phyloP scores from a whole-genome alignment of 2,888 invertebrate genomes.

The Endotricha flammealis region DNA sequence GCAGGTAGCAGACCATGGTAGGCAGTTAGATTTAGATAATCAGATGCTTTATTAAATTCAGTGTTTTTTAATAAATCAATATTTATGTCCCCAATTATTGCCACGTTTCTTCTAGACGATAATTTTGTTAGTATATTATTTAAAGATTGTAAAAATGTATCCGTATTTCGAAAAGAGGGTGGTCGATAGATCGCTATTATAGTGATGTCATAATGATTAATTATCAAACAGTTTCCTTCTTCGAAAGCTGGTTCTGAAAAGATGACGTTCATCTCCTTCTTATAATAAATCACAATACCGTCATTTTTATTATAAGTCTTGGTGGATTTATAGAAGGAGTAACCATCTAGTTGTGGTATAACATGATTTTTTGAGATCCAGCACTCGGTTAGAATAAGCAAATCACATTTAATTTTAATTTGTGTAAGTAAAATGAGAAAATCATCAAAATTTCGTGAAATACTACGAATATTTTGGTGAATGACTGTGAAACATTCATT shows the following conservation, averaged over 20 bases:
- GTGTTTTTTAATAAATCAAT: constrained; percentile 11
- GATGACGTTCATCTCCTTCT: background rate
- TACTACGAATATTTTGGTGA: constrained; percentile 16
- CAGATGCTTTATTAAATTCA: constrained; percentile 3
- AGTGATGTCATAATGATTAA: constrained; percentile 6
- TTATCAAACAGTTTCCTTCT: constrained; percentile 14
- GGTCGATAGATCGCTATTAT: constrained; percentile 19
- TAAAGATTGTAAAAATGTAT: constrained; percentile 13
- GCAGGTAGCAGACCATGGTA: constrained; percentile 13
- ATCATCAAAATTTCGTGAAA: constrained; percentile 7
- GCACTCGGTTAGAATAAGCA: constrained; percentile 12
- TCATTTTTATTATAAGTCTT: constrained; percentile 13
- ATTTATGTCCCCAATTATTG: constrained; percentile 18
- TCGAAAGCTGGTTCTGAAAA: constrained; percentile 7
- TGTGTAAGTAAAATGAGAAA: constrained; percentile 3
- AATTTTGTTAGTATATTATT: constrained; percentile 12
- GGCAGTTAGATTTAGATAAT: constrained; percentile 14
- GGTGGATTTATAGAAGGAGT: constrained; percentile 1
- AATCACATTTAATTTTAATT: constrained; percentile 8
- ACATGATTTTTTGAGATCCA: constrained; percentile 9
- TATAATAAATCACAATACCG: constrained; percentile 13
- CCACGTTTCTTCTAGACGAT: constrained; percentile 10
- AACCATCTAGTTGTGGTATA: constrained; percentile 7
- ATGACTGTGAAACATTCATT: constrained; percentile 1
- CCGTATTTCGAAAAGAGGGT: constrained; percentile 13